These are phyloP conservation scores for Melanotus villosus DNA, from an alignment of 2,888 invertebrate species.

Conservation along the genomic window DNA sequence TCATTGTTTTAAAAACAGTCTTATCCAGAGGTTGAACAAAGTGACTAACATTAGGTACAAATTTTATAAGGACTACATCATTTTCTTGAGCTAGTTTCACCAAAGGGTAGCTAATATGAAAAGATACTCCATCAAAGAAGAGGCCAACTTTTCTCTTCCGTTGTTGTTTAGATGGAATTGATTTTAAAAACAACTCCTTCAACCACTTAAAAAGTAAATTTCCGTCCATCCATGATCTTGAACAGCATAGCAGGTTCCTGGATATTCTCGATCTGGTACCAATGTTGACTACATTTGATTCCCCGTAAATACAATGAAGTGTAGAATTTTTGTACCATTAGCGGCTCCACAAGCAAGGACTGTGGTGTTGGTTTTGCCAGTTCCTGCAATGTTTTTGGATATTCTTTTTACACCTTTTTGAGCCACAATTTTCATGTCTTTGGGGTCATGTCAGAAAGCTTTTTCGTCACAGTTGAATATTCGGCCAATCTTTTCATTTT, in stretches of 20 bases:
- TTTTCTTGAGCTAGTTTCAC: not conserved
- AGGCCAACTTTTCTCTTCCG: not conserved
- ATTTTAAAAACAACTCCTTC: not conserved
- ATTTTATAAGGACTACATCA: not conserved
- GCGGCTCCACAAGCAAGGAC: not conserved
- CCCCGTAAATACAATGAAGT: not conserved
- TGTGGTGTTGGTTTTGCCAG: not conserved
- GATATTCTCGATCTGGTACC: not conserved
- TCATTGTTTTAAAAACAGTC: too few species aligned
- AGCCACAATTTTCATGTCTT: not conserved
- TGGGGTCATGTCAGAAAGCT: not conserved
- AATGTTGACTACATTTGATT: not conserved
- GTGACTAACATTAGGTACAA: too few species aligned
- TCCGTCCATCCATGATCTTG: not conserved
- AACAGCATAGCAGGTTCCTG: not conserved
- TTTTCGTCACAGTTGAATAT: not conserved
- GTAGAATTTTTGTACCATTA: not conserved
- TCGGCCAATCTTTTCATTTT: not conserved
- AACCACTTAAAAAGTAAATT: too few species aligned
- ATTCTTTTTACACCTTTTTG: not conserved
- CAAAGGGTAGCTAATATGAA: not conserved
- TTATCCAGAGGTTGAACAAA: too few species aligned
- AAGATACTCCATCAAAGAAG: conserved; percentile 8
- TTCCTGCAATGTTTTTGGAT: not conserved
- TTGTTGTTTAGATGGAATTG: not conserved